Evolutionary conservation across 2,113 vertebrate genomes (phyloP), one percentile per base, ranked within the genome.

Genomic region (Pontoporia blainvillei): DNA sequence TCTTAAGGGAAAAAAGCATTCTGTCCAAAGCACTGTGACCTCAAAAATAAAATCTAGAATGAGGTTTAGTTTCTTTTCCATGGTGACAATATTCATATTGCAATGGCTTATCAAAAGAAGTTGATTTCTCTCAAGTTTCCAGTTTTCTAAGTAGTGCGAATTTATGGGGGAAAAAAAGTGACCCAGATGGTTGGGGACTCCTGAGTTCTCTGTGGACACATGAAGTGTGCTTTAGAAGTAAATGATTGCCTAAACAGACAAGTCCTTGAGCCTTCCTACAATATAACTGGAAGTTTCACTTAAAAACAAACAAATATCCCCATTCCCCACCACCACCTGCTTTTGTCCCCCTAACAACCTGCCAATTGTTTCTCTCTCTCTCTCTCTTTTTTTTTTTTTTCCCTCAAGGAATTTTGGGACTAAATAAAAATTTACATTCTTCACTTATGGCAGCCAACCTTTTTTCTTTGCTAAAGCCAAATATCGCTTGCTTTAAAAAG

Each of bases 381-480:
- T 34, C 34, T 49, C 49, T 52, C 4, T 67, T 39, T 34, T 52
- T 52, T 34, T 76, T 52, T 52, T 15, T 67, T 54, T 34, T 15
- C 17, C 6, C 83, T 76, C 57, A 46, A 92, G 84, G 75, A 83
- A 69, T 95, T 92, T 92, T 92, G 75, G 41, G 89, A 15, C 92
- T 39, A 78, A 92, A 57, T 81, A 78, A 64, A 90, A 84, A 67
- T 41, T 57, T 57, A 69, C 71, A 64, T 69, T 96, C 52, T 84
- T 84, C 79, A 57, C 31, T 72, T 21, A 18, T 7, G 89, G 64
- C 71, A 85, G 71, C 27, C 23, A 76, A 10, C 18, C 11, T 79
- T 57, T 78, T 29, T n/a, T n/a, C 34, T 54, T 76, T 91, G 67
- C 75, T 69, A 27, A 85, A 76, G 59, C 87, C 76, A 88, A 44